phyloP scores from a whole-genome alignment of 1,140 invertebrate species.

The Thaumetopoea pityocampa region DNA sequence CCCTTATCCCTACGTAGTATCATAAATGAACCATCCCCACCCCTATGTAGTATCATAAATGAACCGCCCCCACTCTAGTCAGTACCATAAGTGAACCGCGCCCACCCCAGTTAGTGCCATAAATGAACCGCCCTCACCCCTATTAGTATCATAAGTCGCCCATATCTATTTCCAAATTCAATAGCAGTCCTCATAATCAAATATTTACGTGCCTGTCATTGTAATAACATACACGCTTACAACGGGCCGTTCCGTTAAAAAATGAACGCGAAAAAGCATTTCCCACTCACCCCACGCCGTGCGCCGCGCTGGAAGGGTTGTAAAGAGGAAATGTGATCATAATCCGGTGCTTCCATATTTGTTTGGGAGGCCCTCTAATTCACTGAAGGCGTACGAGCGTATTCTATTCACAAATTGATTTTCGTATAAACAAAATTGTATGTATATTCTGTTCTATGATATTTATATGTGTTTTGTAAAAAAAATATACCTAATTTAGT shows the following conservation, averaged over 20 bases:
- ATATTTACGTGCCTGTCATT: conserved; percentile 48
- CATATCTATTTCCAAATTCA: conserved; percentile 16
- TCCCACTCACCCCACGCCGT: conserved; percentile 21
- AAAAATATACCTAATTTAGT: too few species aligned
- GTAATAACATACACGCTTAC: conserved; percentile 21
- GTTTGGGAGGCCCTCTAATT: conserved; percentile 27
- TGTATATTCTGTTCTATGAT: too few species aligned
- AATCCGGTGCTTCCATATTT: conserved; percentile 45
- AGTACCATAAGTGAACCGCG: too few species aligned
- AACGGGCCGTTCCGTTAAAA: conserved; percentile 30
- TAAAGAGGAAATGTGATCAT: conserved; percentile 53
- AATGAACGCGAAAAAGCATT: conserved; percentile 34
- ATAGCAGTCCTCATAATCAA: conserved; percentile 40
- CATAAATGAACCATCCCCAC: too few species aligned
- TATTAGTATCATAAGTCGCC: too few species aligned
- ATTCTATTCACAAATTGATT: conserved; percentile 11
- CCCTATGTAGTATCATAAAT: too few species aligned
- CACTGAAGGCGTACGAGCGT: conserved; percentile 7
- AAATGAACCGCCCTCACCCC: too few species aligned
- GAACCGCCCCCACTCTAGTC: too few species aligned
- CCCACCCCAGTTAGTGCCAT: too few species aligned
- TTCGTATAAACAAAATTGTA: too few species aligned
- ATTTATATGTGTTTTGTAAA: too few species aligned
- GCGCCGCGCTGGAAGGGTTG: conserved; percentile 29
- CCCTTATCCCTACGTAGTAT: too few species aligned